phyloP scores from a whole-genome alignment of 2,888 invertebrate species.

The Nemurella pictetii region DNA sequence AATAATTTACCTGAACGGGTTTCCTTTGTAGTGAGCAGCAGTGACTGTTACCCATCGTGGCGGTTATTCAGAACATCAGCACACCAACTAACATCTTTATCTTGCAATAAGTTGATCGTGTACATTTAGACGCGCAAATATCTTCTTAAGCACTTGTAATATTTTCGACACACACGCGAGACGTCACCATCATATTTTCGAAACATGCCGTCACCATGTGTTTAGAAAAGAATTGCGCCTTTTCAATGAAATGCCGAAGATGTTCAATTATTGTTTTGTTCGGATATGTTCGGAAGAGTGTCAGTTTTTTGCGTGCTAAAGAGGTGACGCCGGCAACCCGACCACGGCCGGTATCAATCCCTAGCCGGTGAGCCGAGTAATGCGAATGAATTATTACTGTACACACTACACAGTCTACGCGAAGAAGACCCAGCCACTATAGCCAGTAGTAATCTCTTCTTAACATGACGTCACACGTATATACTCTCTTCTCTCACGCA shows the following conservation, averaged over 20 bases:
- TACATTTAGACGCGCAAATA: neutral
- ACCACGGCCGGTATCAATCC: neutral
- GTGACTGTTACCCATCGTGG: conserved; percentile 4
- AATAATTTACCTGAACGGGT: neutral
- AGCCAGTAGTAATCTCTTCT: conserved; percentile 5
- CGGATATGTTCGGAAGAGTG: neutral
- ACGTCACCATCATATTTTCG: neutral
- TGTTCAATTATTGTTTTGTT: too few relatives aligned
- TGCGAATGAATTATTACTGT: conserved; percentile 12
- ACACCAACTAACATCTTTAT: neutral
- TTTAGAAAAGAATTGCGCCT: neutral
- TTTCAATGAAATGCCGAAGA: neutral
- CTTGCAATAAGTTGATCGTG: neutral
- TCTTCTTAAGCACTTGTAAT: neutral
- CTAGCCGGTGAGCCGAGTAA: neutral
- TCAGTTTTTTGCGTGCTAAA: neutral
- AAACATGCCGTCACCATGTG: neutral
- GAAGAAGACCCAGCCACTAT: neutral
- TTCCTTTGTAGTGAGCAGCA: conserved; percentile 11
- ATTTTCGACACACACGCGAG: neutral
- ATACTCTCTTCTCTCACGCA: neutral
- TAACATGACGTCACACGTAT: neutral
- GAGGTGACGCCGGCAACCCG: neutral
- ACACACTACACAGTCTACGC: neutral
- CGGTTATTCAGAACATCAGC: neutral